phyloP scores from a whole-genome alignment of 2,113 vertebrate species.

The Taxidea taxus region DNA sequence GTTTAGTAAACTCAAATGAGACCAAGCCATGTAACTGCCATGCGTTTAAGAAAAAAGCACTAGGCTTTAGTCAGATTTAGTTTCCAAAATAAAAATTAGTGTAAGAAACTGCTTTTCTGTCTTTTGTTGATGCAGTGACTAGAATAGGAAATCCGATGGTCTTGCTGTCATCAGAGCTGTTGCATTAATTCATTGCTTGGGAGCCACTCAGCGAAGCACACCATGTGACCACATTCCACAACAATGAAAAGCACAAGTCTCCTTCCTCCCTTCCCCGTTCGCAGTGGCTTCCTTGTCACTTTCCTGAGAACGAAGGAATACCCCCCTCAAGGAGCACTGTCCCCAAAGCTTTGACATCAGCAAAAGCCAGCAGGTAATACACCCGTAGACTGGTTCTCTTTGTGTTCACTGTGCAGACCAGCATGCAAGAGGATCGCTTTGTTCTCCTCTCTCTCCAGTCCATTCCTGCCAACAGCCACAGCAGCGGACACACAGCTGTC shows the following conservation, averaged over 20 bases:
- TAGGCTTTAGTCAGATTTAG: background rate
- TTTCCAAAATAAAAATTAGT: background rate
- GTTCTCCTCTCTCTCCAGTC: background rate
- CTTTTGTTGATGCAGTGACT: background rate
- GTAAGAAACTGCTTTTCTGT: background rate
- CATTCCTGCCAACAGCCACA: background rate
- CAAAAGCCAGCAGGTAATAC: too few species aligned
- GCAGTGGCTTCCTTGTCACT: fast-evolving
- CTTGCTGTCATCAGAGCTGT: background rate
- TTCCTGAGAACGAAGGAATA: fast-evolving
- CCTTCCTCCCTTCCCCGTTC: too few species aligned
- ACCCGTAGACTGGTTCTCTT: fast-evolving
- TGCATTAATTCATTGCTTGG: background rate
- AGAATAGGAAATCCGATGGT: background rate
- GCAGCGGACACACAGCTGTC: fast-evolving
- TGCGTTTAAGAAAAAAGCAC: background rate
- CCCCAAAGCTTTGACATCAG: fast-evolving
- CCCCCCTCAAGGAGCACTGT: fast-evolving
- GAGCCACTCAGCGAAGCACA: background rate
- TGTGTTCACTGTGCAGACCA: fast-evolving
- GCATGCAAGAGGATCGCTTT: fast-evolving
- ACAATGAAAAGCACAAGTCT: fast-evolving
- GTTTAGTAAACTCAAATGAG: background rate
- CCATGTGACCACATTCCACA: background rate
- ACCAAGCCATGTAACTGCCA: background rate